phyloP scores from a whole-genome alignment of 2,888 invertebrate species.

The Ypsolopha scabrella region DNA sequence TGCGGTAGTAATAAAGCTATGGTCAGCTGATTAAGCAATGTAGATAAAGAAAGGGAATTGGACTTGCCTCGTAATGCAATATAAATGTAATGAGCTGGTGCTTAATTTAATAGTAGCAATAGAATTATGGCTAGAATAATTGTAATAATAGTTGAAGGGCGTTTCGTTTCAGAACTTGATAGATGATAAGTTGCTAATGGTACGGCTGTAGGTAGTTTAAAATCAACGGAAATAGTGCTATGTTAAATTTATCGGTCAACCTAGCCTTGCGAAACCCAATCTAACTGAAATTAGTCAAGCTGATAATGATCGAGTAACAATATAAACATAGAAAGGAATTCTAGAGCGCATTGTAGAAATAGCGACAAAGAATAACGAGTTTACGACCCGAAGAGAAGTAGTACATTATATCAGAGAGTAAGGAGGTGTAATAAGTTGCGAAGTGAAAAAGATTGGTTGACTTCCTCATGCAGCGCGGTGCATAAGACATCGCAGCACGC shows the following conservation, averaged over 20 bases:
- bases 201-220: no score
- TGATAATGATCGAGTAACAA: neutral
- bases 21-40: slow-evolving; percentile 1
- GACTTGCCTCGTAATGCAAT: neutral
- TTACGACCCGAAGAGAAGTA: slow-evolving; percentile 12
- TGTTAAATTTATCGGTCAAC: no score
- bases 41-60: neutral
- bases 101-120: no score
- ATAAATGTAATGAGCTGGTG: neutral
- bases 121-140: no score
- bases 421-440: neutral
- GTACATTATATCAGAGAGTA: neutral
- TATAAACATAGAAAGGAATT: neutral
- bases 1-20: neutral
- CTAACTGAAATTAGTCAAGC: neutral
- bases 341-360: no score
- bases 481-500: slow-evolving; percentile 50
- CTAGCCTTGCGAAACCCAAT: neutral
- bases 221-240: no score
- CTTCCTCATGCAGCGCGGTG: slow-evolving; percentile 35
- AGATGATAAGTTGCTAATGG: no score
- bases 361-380: slow-evolving; percentile 10
- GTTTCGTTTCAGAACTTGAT: no score
- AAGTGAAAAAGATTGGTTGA: slow-evolving; percentile 50
- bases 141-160: no score